Evolutionary conservation across 2,113 vertebrate genomes (phyloP).

Genomic region (Corythoichthys intestinalis): DNA sequence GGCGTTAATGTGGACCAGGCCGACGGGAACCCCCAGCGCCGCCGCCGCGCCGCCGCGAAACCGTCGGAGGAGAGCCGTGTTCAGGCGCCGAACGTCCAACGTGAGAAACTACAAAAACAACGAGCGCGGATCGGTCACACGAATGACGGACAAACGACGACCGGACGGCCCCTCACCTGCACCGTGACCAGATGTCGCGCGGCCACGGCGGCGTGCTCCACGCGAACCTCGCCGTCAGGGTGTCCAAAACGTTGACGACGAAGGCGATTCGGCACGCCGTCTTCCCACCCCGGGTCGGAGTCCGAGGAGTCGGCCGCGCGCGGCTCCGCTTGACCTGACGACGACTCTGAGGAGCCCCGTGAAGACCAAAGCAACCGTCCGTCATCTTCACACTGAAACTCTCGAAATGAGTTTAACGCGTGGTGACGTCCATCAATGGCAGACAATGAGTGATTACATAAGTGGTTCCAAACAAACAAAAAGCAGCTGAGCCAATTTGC

Average conservation of each 20-base stretch:
- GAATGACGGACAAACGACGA: background rate
- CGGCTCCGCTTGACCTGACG: conserved; percentile 23
- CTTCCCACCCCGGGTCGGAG: background rate
- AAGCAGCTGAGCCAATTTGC: too few relatives aligned
- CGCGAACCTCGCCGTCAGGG: conserved; percentile 12
- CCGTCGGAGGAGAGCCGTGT: conserved; percentile 82
- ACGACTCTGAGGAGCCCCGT: conserved; percentile 35
- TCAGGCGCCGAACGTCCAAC: conserved; percentile 87
- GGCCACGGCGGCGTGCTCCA: conserved; percentile 25
- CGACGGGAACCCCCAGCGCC: conserved; percentile 80
- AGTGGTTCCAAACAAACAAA: too few relatives aligned
- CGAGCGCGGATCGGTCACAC: too few relatives aligned
- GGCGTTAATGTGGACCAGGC: conserved; percentile 89
- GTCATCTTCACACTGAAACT: too few relatives aligned
- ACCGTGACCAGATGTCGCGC: conserved; percentile 54
- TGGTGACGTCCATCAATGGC: too few relatives aligned
- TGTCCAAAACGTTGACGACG: conserved; percentile 1
- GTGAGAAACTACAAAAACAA: conserved; percentile 80
- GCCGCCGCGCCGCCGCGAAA: conserved; percentile 88
- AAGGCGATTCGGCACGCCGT: background rate
- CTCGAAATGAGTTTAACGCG: too few relatives aligned
- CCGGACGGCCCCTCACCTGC: conserved; percentile 34
- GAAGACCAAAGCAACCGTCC: background rate
- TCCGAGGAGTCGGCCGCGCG: background rate
- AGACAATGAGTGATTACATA: too few relatives aligned